Evolutionary conservation across 1,140 invertebrate genomes (phyloP).

Genomic region (Mya arenaria): DNA sequence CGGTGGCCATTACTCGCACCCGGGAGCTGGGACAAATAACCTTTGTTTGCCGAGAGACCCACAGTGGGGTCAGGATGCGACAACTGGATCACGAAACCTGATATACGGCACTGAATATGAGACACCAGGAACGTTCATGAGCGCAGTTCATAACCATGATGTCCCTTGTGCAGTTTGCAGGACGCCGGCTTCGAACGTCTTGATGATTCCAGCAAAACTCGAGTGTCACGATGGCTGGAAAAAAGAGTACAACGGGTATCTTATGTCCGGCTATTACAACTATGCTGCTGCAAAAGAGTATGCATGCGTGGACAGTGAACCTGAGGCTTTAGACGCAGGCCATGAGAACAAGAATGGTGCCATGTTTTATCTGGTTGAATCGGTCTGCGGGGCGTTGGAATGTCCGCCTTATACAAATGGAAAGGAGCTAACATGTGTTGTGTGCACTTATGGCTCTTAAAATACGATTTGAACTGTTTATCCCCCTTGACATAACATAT

Average conservation of each 20-base stretch:
- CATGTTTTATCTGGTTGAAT: conserved; percentile 12
- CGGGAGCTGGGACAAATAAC: conserved; percentile 9
- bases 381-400: background rate
- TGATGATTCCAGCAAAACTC: conserved; percentile 45
- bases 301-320: conserved; percentile 13
- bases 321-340: background rate
- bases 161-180: conserved; percentile 48
- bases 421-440: conserved; percentile 17
- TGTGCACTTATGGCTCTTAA: conserved; percentile 30
- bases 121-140: background rate
- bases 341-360: background rate
- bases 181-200: background rate
- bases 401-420: conserved; percentile 24
- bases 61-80: background rate
- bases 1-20: background rate
- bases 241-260: conserved; percentile 48
- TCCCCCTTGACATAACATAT: too few species aligned
- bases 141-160: background rate
- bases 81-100: background rate
- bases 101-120: conserved; percentile 32
- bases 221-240: conserved; percentile 39
- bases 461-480: too few species aligned
- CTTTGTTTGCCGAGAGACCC: conserved; percentile 9
- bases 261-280: conserved; percentile 9
- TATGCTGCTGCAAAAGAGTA: conserved; percentile 6